A percentile compares a stretch with the other conserved stretches of the same genome.
Conservation (phyloP, 2,797 vertebrate species). For the Margarornis squamiger region DNA sequence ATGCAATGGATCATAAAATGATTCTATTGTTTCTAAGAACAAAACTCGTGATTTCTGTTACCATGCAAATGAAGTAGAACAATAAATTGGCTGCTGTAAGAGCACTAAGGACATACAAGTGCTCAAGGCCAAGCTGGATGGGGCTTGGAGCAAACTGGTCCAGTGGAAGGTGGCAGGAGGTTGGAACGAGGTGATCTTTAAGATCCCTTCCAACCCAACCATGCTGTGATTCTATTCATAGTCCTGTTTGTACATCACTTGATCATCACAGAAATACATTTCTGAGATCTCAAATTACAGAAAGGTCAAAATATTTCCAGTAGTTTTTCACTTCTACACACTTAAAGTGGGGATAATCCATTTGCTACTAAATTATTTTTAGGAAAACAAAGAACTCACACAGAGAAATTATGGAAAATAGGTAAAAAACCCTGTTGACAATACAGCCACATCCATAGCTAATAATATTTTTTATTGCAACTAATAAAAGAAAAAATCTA, state of each 20-base stretch:
- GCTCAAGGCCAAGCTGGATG: background rate
- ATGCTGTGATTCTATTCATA: background rate
- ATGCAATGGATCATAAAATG: background rate
- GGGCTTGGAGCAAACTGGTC: background rate
- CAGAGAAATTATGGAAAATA: background rate
- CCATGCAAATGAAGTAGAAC: background rate
- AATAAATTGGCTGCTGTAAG: background rate
- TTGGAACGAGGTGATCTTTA: background rate
- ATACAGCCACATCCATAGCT: background rate
- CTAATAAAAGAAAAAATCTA: background rate
- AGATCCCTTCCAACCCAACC: background rate
- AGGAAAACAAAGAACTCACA: background rate
- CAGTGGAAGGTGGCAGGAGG: background rate
- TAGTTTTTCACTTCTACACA: background rate
- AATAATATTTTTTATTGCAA: background rate
- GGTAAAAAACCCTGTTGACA: fast-evolving
- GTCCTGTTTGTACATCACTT: background rate
- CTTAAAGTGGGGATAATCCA: background rate
- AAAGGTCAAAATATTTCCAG: background rate
- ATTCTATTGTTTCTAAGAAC: background rate
- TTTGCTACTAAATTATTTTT: background rate
- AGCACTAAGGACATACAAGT: background rate
- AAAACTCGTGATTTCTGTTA: background rate
- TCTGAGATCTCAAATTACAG: background rate
- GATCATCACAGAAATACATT: background rate